Conservation (phyloP, 2,797 vertebrate species). For the Lophius americanus region DNA sequence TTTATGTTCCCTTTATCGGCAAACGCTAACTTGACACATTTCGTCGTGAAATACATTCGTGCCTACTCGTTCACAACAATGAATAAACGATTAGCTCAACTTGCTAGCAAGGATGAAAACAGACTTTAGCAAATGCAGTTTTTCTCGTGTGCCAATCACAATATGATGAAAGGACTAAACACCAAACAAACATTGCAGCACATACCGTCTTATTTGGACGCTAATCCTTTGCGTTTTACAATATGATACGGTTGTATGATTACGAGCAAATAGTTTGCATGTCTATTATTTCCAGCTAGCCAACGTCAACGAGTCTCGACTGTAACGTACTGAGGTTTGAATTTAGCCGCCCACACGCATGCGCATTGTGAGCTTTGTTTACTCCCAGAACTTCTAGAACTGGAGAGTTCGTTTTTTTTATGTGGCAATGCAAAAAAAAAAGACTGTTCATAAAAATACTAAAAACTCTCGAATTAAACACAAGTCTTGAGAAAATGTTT, state of each 20-base stretch:
- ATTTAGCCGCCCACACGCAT: constrained; percentile 78
- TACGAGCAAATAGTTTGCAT: constrained; percentile 5
- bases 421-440: background rate
- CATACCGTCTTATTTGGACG: constrained; percentile 43
- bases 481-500: too few relatives aligned
- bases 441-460: background rate
- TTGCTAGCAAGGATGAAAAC: background rate
- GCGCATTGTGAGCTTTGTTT: constrained; percentile 32
- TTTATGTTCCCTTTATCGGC: too few relatives aligned
- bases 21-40: background rate
- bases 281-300: background rate
- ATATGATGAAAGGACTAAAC: background rate
- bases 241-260: background rate
- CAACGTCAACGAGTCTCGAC: constrained; percentile 38
- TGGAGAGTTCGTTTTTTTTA: background rate
- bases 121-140: background rate
- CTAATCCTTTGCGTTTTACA: background rate
- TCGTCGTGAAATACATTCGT: background rate
- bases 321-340: constrained; percentile 72
- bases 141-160: constrained; percentile 1
- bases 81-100: background rate
- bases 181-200: background rate
- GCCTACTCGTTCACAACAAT: accelerated
- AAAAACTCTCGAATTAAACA: accelerated
- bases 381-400: too few relatives aligned